Evolutionary conservation across 2,113 vertebrate genomes (phyloP), one percentile per base, ranked within the genome.

Genomic region (Semnopithecus entellus): DNA sequence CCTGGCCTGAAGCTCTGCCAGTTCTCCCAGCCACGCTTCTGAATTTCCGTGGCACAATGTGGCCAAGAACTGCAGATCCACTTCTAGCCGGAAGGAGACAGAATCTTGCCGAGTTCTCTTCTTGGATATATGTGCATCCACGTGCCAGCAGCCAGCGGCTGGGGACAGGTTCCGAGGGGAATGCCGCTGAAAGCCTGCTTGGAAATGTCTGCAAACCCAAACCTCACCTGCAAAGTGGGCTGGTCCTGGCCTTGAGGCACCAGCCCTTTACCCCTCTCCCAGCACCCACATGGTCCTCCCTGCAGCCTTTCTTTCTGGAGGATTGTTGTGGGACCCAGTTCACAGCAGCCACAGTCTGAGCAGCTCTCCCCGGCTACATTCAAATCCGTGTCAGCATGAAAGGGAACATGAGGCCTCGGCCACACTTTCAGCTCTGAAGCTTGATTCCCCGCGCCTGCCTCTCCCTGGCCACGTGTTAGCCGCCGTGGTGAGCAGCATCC

Each of bases 381-480:
- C 10, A 13, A 12, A 35, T 13, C 57, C 18, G 27, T 30, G 0
- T 55, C 64, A 4, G 17, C 40, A 0, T 27, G 38, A 17, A n/a
- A n/a, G 59, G 57, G 38, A 68, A 1, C n/a, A 2, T 0, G 40
- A 48, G 17, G 48, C 40, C 38, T 43, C 80, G 0, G 88, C 25
- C 6, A 35, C 1, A 0, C 84, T 40, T 64, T 86, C 14, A 83
- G 83, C 64, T 11, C 55, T 14, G 45, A 73, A 94, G 97, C 97
- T 90, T 40, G 89, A 96, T 94, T 95, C 91, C 0, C 81, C 59
- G 96, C 32, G 43, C 57, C 95, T 73, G 89, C 92, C 96, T 18
- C 92, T 92, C 90, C 97, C 2, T 0, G 90, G 83, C 97, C 96
- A 94, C 96, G 98, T 98, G 97, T 88, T 92, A 89, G 95, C 79